phyloP scores from a whole-genome alignment of 2,113 vertebrate genomes.

The Ia io region DNA sequence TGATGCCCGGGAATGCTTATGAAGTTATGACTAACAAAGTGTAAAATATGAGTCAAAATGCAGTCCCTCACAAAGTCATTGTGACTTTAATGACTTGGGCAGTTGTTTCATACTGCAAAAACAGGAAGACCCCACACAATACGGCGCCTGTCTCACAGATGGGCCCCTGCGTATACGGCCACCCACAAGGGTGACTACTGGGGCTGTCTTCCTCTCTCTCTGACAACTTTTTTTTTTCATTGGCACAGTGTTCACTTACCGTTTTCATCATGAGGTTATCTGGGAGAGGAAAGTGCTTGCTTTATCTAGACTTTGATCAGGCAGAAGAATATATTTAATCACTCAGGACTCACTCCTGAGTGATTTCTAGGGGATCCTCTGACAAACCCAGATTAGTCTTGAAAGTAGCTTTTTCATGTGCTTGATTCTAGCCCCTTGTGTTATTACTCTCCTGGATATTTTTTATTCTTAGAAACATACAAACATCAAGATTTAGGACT shows the following conservation, averaged over 20 bases:
- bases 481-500: neutral
- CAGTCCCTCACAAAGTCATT: conserved; percentile 69
- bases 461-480: neutral
- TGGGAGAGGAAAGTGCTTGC: neutral
- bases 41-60: conserved; percentile 72
- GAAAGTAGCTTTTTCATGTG: neutral
- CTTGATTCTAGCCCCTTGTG: neutral
- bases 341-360: neutral
- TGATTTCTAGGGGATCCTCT: neutral
- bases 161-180: conserved; percentile 48
- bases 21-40: conserved; percentile 67
- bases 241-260: neutral
- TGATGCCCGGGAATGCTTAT: conserved; percentile 60
- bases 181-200: conserved; percentile 50
- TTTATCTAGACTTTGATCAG: neutral
- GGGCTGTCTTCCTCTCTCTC: conserved; percentile 46
- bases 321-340: neutral
- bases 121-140: conserved; percentile 76
- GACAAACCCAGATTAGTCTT: neutral
- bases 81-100: conserved; percentile 73
- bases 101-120: conserved; percentile 66
- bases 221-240: conserved; percentile 2
- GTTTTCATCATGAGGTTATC: neutral
- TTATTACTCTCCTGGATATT: neutral
- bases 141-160: conserved; percentile 74